A percentile compares a stretch with the other conserved stretches of the same genome.
Conservation (phyloP, 2,113 vertebrate species). For the Neogale vison region DNA sequence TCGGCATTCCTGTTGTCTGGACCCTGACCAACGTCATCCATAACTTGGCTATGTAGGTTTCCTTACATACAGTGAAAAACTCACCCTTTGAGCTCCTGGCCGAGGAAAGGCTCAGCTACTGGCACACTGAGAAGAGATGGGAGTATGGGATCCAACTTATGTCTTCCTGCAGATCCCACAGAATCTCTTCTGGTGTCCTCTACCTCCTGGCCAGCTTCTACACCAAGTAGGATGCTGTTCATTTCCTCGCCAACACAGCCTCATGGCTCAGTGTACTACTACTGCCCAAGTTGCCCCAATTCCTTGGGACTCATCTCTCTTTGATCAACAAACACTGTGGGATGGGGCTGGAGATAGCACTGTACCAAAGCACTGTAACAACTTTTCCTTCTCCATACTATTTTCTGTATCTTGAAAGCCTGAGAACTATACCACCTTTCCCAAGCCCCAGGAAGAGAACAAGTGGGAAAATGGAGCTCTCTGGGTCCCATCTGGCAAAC, state of each 20-base stretch:
- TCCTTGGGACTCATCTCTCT: slow-evolving; percentile 94
- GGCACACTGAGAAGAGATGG: slow-evolving; percentile 96
- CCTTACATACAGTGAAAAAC: slow-evolving; percentile 94
- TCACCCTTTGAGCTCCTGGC: slow-evolving; percentile 95
- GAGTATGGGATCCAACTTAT: slow-evolving; percentile 95
- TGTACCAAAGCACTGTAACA: slow-evolving; percentile 14
- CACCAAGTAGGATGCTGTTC: slow-evolving; percentile 93
- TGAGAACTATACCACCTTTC: slow-evolving; percentile 19
- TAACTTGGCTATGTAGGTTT: slow-evolving; percentile 95
- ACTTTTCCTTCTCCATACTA: not conserved
- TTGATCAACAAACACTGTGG: slow-evolving; percentile 96
- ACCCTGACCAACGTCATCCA: slow-evolving; percentile 96
- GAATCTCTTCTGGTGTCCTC: slow-evolving; percentile 93
- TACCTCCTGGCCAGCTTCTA: slow-evolving; percentile 97
- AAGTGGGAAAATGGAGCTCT: not conserved
- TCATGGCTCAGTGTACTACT: slow-evolving; percentile 93
- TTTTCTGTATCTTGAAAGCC: slow-evolving; percentile 33
- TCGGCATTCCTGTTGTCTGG: slow-evolving; percentile 94
- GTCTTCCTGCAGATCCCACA: slow-evolving; percentile 94
- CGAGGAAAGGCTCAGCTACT: slow-evolving; percentile 95
- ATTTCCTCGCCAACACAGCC: slow-evolving; percentile 93
- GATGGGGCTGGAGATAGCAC: not conserved
- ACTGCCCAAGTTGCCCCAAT: slow-evolving; percentile 94
- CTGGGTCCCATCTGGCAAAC: not conserved
- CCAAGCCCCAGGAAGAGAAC: slow-evolving; percentile 13